Evolutionary conservation across 2,113 vertebrate genomes (phyloP), one percentile per base, ranked within the genome.

Genomic region (Zapus hudsonius): DNA sequence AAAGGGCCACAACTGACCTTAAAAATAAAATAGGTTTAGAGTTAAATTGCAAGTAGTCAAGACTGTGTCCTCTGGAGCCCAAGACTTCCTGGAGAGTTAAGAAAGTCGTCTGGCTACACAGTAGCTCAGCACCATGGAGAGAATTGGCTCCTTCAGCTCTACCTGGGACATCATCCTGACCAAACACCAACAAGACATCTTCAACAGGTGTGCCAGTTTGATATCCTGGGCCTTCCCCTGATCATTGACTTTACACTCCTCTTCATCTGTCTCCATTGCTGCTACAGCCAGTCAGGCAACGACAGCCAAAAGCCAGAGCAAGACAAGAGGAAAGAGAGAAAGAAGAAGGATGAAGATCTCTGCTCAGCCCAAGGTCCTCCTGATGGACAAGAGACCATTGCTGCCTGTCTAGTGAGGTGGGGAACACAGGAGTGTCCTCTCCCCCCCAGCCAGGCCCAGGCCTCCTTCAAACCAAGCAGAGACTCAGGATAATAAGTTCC

Each of bases 221-320:
- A 97, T 99, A 97, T 99, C 11, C 57, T 99, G 72, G 98, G 97
- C 0, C 97, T 99, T 1, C 99, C 99, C 0, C 40, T 99, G 0
- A 38, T 99, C 0, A 98, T 99, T 66, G 74, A 99, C 87, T 69
- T 99, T 2, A 97, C 97, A 0, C 95, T 98, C 8, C 23, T 99
- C 42, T 98, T 98, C 92, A 96, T 99, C 90, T 99, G 99, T 87
- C 99, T 99, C 96, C 99, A 99, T 89, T 99, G 98, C 97, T 99
- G 99, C 97, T 99, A 98, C 83, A 96, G 97, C 76, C 96, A 52
- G 93, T 95, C 91, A 75, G 74, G 92, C 95, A 94, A 93, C 69
- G 74, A 87, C 0, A 47, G 66, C 0, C 66, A 2, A 36, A 94
- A 92, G 0, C 25, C 95, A 0, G 98, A 98, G 86, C 98, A 93